A percentile compares a stretch with the other conserved stretches of the same genome.
Evolutionary conservation across 1,140 invertebrate species (phyloP).

Genomic region (Papilio aristodemus): DNA sequence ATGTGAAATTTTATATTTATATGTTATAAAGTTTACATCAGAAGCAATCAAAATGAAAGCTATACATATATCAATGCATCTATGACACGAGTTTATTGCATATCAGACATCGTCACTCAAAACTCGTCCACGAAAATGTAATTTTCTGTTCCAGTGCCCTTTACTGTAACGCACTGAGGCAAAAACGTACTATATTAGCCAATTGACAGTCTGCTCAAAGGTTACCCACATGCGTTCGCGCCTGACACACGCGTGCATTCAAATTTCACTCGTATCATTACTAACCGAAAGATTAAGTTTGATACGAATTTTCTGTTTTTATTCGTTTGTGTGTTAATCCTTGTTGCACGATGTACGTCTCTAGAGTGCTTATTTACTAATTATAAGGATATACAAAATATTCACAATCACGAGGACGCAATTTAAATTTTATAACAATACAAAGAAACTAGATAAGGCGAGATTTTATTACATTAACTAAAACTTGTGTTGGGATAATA

Average conservation of each 20-base stretch:
- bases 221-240: constrained; percentile 5
- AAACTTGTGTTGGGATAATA: too few species aligned
- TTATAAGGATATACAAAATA: constrained; percentile 51
- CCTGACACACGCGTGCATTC: neutral
- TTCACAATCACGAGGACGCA: constrained; percentile 46
- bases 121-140: constrained; percentile 30
- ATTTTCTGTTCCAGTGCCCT: constrained; percentile 31
- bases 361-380: constrained; percentile 42
- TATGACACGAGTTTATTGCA: constrained; percentile 10
- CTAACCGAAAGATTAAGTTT: neutral
- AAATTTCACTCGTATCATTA: constrained; percentile 9
- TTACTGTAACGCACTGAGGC: constrained; percentile 31
- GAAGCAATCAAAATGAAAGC: neutral
- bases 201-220: constrained; percentile 25
- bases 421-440: constrained; percentile 45
- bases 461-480: neutral
- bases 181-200: constrained; percentile 32
- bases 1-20: too few species aligned
- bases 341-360: neutral
- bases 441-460: neutral
- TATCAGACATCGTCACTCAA: constrained; percentile 15
- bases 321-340: constrained; percentile 9
- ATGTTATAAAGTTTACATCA: neutral
- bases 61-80: neutral
- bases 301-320: neutral